phyloP scores from a whole-genome alignment of 2,888 invertebrate species.

The Yponomeuta plumbellus region DNA sequence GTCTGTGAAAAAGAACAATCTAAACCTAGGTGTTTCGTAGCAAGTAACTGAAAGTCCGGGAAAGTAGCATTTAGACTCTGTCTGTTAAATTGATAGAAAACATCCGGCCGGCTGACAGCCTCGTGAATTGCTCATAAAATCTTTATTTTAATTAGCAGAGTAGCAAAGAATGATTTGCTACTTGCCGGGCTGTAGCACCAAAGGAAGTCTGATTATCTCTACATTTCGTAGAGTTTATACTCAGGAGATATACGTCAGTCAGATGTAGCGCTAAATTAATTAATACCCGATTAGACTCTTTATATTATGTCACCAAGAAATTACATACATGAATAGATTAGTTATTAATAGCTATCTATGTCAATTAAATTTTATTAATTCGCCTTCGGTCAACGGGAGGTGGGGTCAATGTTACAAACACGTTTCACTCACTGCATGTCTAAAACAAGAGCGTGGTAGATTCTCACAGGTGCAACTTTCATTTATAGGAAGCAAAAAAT shows the following conservation, averaged over 20 bases:
- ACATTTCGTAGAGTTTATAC: too few relatives aligned
- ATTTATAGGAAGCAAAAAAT: slow-evolving; percentile 67
- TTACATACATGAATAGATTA: too few relatives aligned
- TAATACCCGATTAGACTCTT: too few relatives aligned
- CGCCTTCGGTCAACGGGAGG: neutral
- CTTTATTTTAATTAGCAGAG: neutral
- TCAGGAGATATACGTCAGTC: too few relatives aligned
- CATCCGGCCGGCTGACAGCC: neutral
- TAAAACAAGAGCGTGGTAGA: slow-evolving; percentile 20
- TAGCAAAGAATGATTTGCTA: neutral
- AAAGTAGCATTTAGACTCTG: neutral
- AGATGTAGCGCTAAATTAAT: too few relatives aligned
- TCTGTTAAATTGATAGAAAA: neutral
- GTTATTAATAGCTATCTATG: too few relatives aligned
- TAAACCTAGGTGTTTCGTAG: neutral
- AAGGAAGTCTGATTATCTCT: too few relatives aligned
- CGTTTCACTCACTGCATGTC: slow-evolving; percentile 44
- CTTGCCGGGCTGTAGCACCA: neutral
- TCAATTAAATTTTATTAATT: neutral
- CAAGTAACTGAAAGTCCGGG: neutral
- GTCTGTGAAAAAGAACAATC: too few relatives aligned
- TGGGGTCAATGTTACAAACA: slow-evolving; percentile 61
- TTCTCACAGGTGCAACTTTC: slow-evolving; percentile 73
- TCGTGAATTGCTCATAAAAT: neutral
- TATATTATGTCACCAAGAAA: too few relatives aligned